Evolutionary conservation across 2,888 invertebrate species (phyloP).

Genomic region (Patella pellucida): DNA sequence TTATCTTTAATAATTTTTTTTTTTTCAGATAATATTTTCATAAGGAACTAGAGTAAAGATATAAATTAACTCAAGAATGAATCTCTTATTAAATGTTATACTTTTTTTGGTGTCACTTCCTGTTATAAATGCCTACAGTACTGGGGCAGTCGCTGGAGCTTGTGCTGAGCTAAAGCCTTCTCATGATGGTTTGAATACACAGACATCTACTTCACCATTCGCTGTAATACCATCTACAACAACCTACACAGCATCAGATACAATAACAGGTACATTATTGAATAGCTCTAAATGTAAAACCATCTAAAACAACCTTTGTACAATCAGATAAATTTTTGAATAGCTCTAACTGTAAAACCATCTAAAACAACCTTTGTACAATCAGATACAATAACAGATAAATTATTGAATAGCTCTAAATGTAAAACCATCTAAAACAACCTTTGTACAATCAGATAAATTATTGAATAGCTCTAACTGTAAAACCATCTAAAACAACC

Average conservation of each 20-base stretch:
- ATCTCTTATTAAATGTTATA: no score
- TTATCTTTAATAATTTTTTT: no score
- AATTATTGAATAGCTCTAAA: no score
- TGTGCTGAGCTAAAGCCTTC: not conserved
- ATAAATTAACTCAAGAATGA: no score
- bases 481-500: slow-evolving; percentile 5
- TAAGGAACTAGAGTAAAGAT: no score
- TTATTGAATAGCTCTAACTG: not conserved
- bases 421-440: no score
- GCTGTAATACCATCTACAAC: slow-evolving; percentile 8
- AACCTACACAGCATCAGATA: slow-evolving; percentile 4
- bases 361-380: slow-evolving; percentile 2
- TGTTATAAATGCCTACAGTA: not conserved
- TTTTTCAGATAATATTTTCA: no score
- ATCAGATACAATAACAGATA: not conserved
- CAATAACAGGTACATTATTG: not conserved
- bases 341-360: not conserved
- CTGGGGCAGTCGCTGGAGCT: not conserved
- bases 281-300: no score
- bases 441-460: no score
- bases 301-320: no score
- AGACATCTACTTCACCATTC: slow-evolving; percentile 12
- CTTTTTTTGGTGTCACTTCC: no score
- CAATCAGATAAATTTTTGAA: no score
- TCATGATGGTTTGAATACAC: not conserved